Evolutionary conservation across 2,113 vertebrate genomes (phyloP), one percentile per base, ranked within the genome.

Genomic region (Hassar affinis): DNA sequence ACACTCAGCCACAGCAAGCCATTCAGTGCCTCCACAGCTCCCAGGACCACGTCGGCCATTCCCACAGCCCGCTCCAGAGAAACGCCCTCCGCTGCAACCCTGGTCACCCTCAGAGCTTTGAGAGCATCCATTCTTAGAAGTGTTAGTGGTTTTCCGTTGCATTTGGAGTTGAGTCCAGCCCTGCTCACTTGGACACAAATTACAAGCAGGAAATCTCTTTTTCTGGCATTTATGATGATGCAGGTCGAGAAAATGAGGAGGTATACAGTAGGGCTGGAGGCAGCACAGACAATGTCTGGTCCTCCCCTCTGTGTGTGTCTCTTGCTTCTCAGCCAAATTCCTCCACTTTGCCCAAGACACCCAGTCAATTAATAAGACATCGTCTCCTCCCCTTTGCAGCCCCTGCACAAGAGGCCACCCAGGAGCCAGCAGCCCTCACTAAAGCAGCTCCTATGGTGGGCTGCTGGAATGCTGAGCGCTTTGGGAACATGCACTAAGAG

Each of bases 311-410:
- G 82, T 84, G 52, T 78, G 68, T 84, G 68, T 72, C 78, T 71
- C 84, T 61, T 66, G 75, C 88, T 88, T 74, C 87, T 35, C 79
- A 83, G 82, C 83, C 87, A 89, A 92, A 94, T 94, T 94, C 93
- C 92, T 92, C 86, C 90, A 92, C 92, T 93, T 88, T 81, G 89
- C 90, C 91, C 89, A 90, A 90, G 90, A 93, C 91, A 91, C 93
- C 92, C 93, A 95, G 94, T 95, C 93, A 94, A 95, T 95, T 95
- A 95, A 94, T 93, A 94, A 95, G 94, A 94, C 93, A 95, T 95
- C 90, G 93, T 94, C 91, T 91, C 94, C 94, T 91, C 94, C 94
- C 93, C 90, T 88, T 77, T 14, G 33, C 89, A 90, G 90, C 88
- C 90, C 56, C 83, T 86, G 92, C 82, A 92, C 90, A 93, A 91